Base-by-base conservation (phyloP, 92 coral and sea anemone genomes). In the Montipora capitata region DNA sequence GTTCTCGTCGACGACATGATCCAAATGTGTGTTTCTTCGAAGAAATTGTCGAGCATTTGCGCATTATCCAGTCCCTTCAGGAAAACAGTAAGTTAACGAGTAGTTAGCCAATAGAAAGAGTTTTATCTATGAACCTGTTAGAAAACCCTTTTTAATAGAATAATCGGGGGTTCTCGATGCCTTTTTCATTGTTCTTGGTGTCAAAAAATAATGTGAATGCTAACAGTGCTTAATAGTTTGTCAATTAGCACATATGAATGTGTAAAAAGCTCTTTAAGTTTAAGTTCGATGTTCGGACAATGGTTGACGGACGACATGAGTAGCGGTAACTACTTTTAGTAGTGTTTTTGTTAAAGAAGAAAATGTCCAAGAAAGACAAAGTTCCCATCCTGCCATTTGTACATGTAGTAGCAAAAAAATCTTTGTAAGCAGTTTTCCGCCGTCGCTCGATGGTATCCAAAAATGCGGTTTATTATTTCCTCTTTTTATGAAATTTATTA, bases 11-110 rank as follows among this genome's bases (percentile, higher is more conserved):
- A 80, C 82, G 87, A 78, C 93, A 64, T 72, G 89, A 79, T 42
- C 43, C 82, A 62, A 81, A 54, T 43, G 73, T 94, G 98, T 94
- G 98, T 94, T 94, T 94, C 92, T 94, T 94, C 68, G 9, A 48
- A 78, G 72, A 83, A 43, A 13, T 6, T 76, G 62, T 79, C 56
- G 61, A 35, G 63, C 72, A 70, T 59, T 88, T 75, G 27, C 73
- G 75, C 38, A 27, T 71, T 13, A 40, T 12, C 40, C 5, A 69
- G 13, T 58, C 71, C 41, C 18, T 27, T 52, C 72, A 40, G n/a
- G 69, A 18, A 17, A 57, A 54, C 12, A 70, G 79, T 70, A 56
- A 57, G 70, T 82, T 11, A 12, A 15, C 18, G 35, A 72, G 57
- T 16, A 18, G 9, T 27, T 2, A 70, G 58, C 68, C 14, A 27